Evolutionary conservation across 2,113 vertebrate species (phyloP).

Genomic region (Oncorhynchus kisutch): DNA sequence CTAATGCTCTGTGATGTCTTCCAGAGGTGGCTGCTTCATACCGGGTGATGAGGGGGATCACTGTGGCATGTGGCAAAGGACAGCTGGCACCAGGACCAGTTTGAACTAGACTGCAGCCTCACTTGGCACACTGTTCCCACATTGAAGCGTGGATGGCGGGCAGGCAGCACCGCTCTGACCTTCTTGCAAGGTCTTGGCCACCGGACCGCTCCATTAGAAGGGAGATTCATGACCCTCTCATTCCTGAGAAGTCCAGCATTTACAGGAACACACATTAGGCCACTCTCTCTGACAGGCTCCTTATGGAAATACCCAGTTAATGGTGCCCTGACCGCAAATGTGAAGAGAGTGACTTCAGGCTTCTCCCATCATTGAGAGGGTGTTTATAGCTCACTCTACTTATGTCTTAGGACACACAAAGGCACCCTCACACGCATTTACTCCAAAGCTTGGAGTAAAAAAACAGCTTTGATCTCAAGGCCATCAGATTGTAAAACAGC

Average conservation of each 20-base stretch:
- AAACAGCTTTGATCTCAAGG: too few relatives aligned
- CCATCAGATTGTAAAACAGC: too few relatives aligned
- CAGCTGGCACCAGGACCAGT: slow-evolving; percentile 35
- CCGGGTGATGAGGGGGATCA: slow-evolving; percentile 23
- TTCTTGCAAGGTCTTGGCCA: slow-evolving; percentile 63
- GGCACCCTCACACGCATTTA: slow-evolving; percentile 41
- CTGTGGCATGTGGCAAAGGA: slow-evolving; percentile 47
- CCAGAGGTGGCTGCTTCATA: too few relatives aligned
- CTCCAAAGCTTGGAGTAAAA: slow-evolving; percentile 22
- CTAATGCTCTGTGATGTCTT: too few relatives aligned
- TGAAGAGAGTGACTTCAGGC: too few relatives aligned
- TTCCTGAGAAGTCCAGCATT: slow-evolving; percentile 41
- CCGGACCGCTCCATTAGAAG: slow-evolving; percentile 56
- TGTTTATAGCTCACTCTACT: slow-evolving; percentile 3
- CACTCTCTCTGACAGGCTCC: slow-evolving; percentile 42
- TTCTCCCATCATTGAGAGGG: neutral
- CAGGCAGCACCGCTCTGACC: slow-evolving; percentile 52
- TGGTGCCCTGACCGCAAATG: slow-evolving; percentile 42
- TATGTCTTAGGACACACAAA: slow-evolving; percentile 37
- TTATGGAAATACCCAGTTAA: slow-evolving; percentile 54
- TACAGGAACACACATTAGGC: slow-evolving; percentile 56
- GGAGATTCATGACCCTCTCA: slow-evolving; percentile 50
- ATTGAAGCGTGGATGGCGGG: slow-evolving; percentile 24
- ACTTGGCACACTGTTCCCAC: slow-evolving; percentile 31
- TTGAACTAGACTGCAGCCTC: slow-evolving; percentile 27